Conservation (phyloP, 2,113 vertebrate genomes). For the Hydrochoerus hydrochaeris region DNA sequence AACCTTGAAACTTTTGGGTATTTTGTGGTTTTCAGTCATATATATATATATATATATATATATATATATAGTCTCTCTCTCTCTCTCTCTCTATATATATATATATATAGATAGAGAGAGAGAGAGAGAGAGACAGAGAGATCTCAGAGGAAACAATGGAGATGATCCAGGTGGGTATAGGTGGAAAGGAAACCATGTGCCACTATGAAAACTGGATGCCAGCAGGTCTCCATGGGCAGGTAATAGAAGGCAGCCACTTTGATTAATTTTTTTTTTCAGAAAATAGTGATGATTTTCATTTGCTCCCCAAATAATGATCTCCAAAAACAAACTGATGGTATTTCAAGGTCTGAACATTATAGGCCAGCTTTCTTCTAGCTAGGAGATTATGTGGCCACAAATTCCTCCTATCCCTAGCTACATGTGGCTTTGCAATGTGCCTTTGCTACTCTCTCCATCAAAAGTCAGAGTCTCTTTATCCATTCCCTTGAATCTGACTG, state of each 20-base stretch:
- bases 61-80: too few species aligned
- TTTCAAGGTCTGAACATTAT: neutral
- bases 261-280: neutral
- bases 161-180: neutral
- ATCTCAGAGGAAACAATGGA: neutral
- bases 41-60: neutral
- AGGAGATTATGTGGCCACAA: neutral
- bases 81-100: too few species aligned
- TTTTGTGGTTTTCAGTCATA: neutral
- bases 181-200: neutral
- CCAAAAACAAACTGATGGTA: neutral
- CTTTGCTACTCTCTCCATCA: neutral
- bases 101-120: too few species aligned
- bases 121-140: too few species aligned
- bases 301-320: neutral
- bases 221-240: accelerated
- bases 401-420: neutral
- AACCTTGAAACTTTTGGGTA: neutral
- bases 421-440: neutral
- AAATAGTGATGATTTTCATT: neutral
- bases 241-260: neutral
- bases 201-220: neutral
- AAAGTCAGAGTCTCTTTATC: neutral
- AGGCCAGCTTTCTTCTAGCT: neutral
- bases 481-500: neutral